Conservation (phyloP, 2,888 invertebrate genomes). For the Drosophila neonasuta region DNA sequence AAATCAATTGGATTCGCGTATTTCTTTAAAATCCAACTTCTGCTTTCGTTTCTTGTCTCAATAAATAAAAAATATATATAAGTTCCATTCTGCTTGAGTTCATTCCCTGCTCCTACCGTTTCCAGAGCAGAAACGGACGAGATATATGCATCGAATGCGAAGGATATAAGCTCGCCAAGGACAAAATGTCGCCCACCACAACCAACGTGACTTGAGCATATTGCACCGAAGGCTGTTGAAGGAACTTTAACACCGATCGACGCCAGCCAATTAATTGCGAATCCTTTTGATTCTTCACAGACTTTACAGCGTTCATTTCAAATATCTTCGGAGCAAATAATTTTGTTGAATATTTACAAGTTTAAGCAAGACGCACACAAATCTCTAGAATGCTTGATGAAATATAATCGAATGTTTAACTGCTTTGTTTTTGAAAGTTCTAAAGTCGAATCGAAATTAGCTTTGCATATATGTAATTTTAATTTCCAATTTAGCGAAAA, state of each 20-base stretch:
- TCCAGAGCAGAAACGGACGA: conserved; percentile 53
- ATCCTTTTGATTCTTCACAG: not conserved
- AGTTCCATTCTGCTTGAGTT: not conserved
- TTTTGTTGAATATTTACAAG: conserved; percentile 10
- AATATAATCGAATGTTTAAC: conserved; percentile 1
- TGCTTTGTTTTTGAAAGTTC: conserved; percentile 17
- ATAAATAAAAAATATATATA: conserved; percentile 5
- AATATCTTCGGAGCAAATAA: not conserved
- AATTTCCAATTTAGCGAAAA: conserved; percentile 30
- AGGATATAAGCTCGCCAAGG: conserved; percentile 42
- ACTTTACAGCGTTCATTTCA: conserved; percentile 8
- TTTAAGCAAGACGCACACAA: conserved; percentile 8
- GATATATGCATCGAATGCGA: conserved; percentile 49
- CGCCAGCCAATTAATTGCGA: not conserved
- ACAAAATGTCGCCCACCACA: conserved; percentile 44
- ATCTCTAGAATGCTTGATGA: conserved; percentile 7
- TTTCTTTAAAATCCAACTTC: no score
- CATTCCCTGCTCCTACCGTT: not conserved
- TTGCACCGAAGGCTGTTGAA: conserved; percentile 34
- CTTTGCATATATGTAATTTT: conserved; percentile 21
- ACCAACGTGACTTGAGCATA: conserved; percentile 38
- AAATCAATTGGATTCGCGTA: no score
- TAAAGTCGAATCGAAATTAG: conserved; percentile 20
- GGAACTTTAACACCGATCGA: conserved; percentile 20
- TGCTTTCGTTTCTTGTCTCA: not conserved